phyloP scores from a whole-genome alignment of 23 tunicate genomes.

The Corella eumyota region DNA sequence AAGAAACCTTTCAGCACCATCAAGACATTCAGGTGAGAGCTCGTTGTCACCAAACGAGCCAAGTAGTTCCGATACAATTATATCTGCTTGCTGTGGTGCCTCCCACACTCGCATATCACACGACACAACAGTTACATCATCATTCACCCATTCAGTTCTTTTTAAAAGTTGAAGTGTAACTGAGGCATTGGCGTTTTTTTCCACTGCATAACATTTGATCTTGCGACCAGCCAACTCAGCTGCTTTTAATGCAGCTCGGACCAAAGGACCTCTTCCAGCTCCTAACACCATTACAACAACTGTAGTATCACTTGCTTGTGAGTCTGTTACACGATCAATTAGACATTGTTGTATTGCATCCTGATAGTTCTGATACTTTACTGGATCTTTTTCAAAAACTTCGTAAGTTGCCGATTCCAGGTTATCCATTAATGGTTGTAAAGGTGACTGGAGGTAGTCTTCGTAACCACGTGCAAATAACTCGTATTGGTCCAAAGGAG shows the following conservation, averaged over 20 bases:
- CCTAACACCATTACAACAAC: constrained; percentile 83
- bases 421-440: constrained; percentile 97
- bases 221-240: constrained; percentile 31
- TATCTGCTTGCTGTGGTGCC: constrained; percentile 83
- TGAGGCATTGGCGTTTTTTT: constrained; percentile 84
- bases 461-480: constrained; percentile 66
- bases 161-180: constrained; percentile 45
- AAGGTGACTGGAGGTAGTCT: constrained; percentile 86
- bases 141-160: constrained; percentile 69
- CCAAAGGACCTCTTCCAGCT: constrained; percentile 97
- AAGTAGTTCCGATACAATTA: constrained; percentile 91
- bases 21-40: constrained; percentile 95
- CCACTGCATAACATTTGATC: constrained; percentile 90
- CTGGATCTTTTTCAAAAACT: constrained; percentile 96
- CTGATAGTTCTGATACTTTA: constrained; percentile 62
- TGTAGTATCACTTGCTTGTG: not conserved
- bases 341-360: constrained; percentile 60
- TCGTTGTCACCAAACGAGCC: constrained; percentile 99
- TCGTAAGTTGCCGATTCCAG: constrained; percentile 96
- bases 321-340: constrained; percentile 9
- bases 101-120: constrained; percentile 92
- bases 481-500: constrained; percentile 55
- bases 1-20: constrained; percentile 78
- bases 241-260: constrained; percentile 62
- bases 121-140: constrained; percentile 74